These are phyloP conservation scores for Heliconius cydno DNA, from an alignment of 2,888 invertebrate genomes.

Conservation along the genomic window DNA sequence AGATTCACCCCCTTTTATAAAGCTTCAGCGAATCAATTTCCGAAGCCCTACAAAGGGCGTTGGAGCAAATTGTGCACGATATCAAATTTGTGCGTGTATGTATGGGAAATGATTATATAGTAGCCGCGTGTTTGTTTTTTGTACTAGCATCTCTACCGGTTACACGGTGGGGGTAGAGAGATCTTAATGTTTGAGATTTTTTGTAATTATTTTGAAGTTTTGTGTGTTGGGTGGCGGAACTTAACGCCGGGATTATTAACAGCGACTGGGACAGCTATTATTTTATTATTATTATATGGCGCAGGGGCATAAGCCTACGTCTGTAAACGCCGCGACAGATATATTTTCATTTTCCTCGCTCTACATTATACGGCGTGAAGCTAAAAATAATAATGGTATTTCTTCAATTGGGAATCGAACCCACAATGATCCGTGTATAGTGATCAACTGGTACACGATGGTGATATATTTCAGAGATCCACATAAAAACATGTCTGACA, in stretches of 20 bases:
- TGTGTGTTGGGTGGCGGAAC: background rate
- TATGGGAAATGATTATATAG: slow-evolving; percentile 17
- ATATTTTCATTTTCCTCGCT: too few species aligned
- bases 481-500: background rate
- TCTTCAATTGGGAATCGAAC: too few species aligned
- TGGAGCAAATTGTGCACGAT: slow-evolving; percentile 46
- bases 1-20: slow-evolving; percentile 41
- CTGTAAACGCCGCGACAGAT: too few species aligned
- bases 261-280: background rate
- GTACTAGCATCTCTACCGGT: background rate
- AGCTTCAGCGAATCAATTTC: slow-evolving; percentile 49
- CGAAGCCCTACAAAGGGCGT: slow-evolving; percentile 50
- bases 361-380: too few species aligned
- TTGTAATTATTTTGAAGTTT: background rate
- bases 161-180: background rate
- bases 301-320: too few species aligned
- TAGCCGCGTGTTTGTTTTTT: background rate
- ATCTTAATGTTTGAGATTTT: background rate
- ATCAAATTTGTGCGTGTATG: slow-evolving; percentile 28
- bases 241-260: background rate
- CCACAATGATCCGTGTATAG: too few species aligned
- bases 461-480: too few species aligned
- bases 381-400: too few species aligned
- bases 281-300: background rate
- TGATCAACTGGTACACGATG: too few species aligned